Base-by-base conservation (phyloP, 2,888 invertebrate species). In the Pyrrhosoma nymphula region DNA sequence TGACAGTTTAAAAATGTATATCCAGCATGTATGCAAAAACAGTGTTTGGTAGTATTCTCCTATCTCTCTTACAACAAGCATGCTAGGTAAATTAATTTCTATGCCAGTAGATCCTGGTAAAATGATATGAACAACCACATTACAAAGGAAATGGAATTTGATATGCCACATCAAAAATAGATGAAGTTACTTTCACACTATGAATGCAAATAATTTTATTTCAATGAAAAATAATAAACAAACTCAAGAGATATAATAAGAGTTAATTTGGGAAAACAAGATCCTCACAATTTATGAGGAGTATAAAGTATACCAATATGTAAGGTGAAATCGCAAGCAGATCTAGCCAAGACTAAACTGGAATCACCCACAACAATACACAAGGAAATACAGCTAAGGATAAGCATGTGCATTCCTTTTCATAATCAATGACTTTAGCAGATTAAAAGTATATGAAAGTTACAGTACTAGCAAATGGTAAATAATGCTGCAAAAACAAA, bases 361-460 rank as follows among this genome's bases (percentile, higher is more conserved):
- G 63, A 75, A 69, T 93, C 39, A 69, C 93, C 69, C 93, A 93
- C 30, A 69, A 35, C 26, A 26, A 75, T 93, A 63, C 47, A 69
- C 2, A 16, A 55, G 47, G 55, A 93, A 93, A 69, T 93, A 63
- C 69, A 93, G 69, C 93, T 69, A 39, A n/a, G 93, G 75, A 93
- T 35, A 93, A 93, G 93, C 93, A 93, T 47, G 93, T 93, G 93
- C 93, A 93, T 93, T 93, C 93, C 69, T 93, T 47, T 93, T 75
- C 47, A 69, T 75, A n/a, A 69, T 93, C 69, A 93, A 47, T 47
- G 35, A 75, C 63, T 35, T 93, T 39, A 93, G 69, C 93, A 69
- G 69, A 69, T 93, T 69, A 93, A 93, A 93, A 63, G 39, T 93
- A 63, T 93, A n/a, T 89, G 69, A 93, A 93, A 69, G 35, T 26